A percentile compares a stretch with the other conserved stretches of the same genome.
phyloP scores from a whole-genome alignment of 2,113 vertebrate species.

The Heterocephalus glaber region DNA sequence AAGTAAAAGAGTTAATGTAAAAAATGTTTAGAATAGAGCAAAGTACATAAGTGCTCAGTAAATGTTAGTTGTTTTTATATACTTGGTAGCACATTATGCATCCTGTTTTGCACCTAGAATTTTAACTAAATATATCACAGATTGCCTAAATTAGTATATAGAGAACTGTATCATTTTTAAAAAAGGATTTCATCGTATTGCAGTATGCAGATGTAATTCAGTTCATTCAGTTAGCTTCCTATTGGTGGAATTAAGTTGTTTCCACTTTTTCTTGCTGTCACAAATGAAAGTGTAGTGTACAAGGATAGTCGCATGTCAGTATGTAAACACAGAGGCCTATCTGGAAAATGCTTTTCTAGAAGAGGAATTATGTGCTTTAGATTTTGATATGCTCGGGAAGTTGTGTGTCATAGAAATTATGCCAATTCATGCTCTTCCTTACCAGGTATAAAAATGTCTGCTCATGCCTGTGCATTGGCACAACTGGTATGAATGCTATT shows the following conservation, averaged over 20 bases:
- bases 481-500: not conserved
- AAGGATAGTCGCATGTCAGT: not conserved
- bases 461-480: not conserved
- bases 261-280: not conserved
- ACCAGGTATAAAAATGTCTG: not conserved
- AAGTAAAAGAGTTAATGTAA: not conserved
- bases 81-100: not conserved
- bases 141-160: not conserved
- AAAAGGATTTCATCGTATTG: not conserved
- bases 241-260: not conserved
- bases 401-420: not conserved
- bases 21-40: not conserved
- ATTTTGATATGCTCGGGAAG: not conserved
- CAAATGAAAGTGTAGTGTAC: not conserved
- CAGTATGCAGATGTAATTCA: not conserved
- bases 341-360: not conserved
- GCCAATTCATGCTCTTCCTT: not conserved
- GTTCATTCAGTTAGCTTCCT: not conserved
- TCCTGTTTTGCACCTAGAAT: not conserved
- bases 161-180: not conserved
- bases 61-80: not conserved
- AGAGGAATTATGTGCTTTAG: not conserved
- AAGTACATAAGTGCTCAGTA: not conserved
- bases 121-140: slow-evolving; percentile 33
- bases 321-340: not conserved